phyloP scores from a whole-genome alignment of 2,797 vertebrate species.

The Podarcis lilfordi region DNA sequence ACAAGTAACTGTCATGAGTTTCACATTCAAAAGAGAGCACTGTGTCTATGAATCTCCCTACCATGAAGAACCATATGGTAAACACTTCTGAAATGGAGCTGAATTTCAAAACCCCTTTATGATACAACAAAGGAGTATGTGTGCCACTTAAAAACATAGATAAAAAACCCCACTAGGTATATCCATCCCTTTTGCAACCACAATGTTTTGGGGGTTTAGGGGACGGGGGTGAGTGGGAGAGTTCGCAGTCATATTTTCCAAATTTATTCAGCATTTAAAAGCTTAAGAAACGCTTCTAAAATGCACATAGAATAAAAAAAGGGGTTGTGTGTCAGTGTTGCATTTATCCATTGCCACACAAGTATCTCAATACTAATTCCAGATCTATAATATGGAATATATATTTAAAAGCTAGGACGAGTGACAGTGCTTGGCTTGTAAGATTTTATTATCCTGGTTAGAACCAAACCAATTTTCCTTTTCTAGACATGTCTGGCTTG shows the following conservation, averaged over 20 bases:
- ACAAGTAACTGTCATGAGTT: background rate
- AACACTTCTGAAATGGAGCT: background rate
- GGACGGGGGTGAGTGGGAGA: no score
- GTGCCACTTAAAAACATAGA: background rate
- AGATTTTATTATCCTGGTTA: background rate
- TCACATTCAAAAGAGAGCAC: background rate
- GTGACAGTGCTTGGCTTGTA: accelerated
- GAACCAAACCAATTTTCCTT: accelerated
- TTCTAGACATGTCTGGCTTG: background rate
- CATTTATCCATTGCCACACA: background rate
- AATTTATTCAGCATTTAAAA: background rate
- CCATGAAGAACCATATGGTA: background rate
- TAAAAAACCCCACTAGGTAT: no score
- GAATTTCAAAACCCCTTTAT: background rate
- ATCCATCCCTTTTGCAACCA: background rate
- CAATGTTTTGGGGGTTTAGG: background rate
- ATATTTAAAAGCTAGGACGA: background rate
- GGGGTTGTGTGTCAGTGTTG: background rate
- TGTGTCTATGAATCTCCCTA: background rate
- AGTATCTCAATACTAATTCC: background rate
- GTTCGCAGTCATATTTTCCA: background rate
- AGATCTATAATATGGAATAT: background rate
- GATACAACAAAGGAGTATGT: background rate
- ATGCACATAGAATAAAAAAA: background rate
- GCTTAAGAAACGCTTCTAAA: background rate